Base-by-base conservation (phyloP, 2,113 vertebrate genomes). In the Apus apus region DNA sequence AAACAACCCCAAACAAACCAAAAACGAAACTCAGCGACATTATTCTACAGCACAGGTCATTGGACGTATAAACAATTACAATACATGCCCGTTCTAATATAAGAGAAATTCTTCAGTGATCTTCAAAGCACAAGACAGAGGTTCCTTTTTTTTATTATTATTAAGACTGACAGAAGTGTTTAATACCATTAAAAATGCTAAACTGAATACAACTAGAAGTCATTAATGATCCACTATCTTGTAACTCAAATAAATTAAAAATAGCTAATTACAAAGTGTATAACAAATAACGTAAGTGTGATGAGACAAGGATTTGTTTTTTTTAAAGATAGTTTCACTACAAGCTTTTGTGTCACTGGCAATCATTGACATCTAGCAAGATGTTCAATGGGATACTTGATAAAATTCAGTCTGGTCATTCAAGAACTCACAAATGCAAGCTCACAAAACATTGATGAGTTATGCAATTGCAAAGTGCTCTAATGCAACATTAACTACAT, bases 401-500 rank as follows among this genome's bases (percentile, higher is more conserved):
- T 94, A 97, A 97, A 97, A 97, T 96, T 97, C 97, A 97, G 74
- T 97, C 96, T 96, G 97, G 94, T 97, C 96, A 97, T 97, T 95
- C 97, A 96, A 96, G 97, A 98, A 97, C 97, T 98, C 98, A 98
- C 98, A 96, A 96, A 97, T 95, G 98, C 97, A 98, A 99, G 99
- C 98, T 99, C 98, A 98, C 98, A 97, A 98, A 97, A 99, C 98
- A 98, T 97, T 90, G 96, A 98, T 98, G 98, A 98, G 97, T 98
- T 97, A 98, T 98, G 98, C 98, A 98, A 98, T 94, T 98, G 98
- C 98, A 98, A 98, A 98, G 98, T 98, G 98, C 98, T 98, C 98
- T 98, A 98, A 98, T 98, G 98, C 98, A 99, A 98, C 98, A 98
- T 98, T 98, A 98, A 98, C 98, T 97, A 98, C 98, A 99, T 98